Base-by-base conservation (phyloP, 2,888 invertebrate species). In the Hemicrepidius hirtus region DNA sequence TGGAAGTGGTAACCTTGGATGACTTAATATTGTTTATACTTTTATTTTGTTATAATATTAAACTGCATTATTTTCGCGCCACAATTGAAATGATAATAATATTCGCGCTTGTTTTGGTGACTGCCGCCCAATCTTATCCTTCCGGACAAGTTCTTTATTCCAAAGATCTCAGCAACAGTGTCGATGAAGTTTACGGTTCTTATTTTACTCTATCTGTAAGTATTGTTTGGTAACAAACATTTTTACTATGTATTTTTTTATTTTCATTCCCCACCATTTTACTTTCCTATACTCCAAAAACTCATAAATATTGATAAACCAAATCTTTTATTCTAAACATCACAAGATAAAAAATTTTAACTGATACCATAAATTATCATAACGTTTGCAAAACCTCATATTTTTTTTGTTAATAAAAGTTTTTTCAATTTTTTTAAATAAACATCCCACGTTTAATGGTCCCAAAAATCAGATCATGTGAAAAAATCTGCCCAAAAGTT, bases 11-110 rank as follows among this genome's bases (percentile, higher is more conserved):
- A 73, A 70, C 69, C 66, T 73, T 73, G 69, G 50, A 69, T 73
- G 66, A 70, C 66, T 73, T 73, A 70, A 70, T 67, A 66, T 69
- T 73, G 57, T 73, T 59, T 63, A 57, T 59, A 46, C 57, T 70
- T 70, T 63, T 62, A 55, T 53, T 35, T 65, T 62, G 49, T 70
- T 66, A 69, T 62, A 13, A 18, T 41, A 41, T n/a, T n/a, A n/a
- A n/a, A 13, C 18, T 18, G 12, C 21, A 53, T 35, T 59, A 67
- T 50, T 67, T n/a, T 70, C 73, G 73, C 68, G 69, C 62, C 70
- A 66, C 62, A 62, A 71, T 65, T 77, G 76, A 77, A 69, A 80
- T 80, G 80, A 79, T 73, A 79, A 75, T 77, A 71, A 69, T 77
- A 67, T 73, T 78, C 44, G 73, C 68, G 40, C 67, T 78, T 63